These are phyloP conservation scores for Scaptomyza graminum DNA, from an alignment of 1,140 invertebrate species.

Conservation along the genomic window DNA sequence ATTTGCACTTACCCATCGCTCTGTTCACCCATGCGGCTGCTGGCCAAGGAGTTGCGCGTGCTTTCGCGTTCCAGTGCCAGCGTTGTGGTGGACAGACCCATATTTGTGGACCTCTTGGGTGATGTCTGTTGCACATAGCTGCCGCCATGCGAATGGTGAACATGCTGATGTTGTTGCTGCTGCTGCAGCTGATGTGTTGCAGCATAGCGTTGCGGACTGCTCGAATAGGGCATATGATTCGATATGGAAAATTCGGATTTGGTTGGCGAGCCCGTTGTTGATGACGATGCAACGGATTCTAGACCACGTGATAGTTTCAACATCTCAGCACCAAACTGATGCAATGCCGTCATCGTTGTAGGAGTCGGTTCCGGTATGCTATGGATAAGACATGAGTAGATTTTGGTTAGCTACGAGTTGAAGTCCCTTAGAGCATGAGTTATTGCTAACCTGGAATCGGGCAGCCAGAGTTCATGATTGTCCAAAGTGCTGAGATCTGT, in stretches of 20 bases:
- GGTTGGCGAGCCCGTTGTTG: conserved; percentile 83
- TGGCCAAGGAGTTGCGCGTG: conserved; percentile 69
- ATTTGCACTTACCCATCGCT: conserved; percentile 64
- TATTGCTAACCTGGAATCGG: conserved; percentile 87
- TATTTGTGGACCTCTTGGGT: conserved; percentile 45
- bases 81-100: conserved; percentile 53
- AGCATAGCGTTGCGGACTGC: conserved; percentile 69
- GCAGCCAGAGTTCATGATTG: conserved; percentile 91
- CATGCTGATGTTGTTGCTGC: conserved; percentile 30
- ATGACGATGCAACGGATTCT: conserved; percentile 86
- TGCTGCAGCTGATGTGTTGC: conserved; percentile 45
- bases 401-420: conserved; percentile 17
- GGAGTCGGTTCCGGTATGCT: conserved; percentile 88
- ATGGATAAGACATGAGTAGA: conserved; percentile 15
- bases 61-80: conserved; percentile 65
- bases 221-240: conserved; percentile 67
- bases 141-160: conserved; percentile 38
- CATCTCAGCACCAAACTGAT: conserved; percentile 93
- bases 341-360: conserved; percentile 91
- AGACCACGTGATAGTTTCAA: conserved; percentile 90
- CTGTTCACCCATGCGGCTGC: conserved; percentile 64
- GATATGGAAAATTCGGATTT: conserved; percentile 80
- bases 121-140: conserved; percentile 57
- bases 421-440: not conserved
- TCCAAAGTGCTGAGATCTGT: conserved; percentile 92